These are phyloP conservation scores for Hemicentrotus pulcherrimus DNA, from an alignment of 35 echinoderm and acorn worm genomes.

Conservation along the genomic window DNA sequence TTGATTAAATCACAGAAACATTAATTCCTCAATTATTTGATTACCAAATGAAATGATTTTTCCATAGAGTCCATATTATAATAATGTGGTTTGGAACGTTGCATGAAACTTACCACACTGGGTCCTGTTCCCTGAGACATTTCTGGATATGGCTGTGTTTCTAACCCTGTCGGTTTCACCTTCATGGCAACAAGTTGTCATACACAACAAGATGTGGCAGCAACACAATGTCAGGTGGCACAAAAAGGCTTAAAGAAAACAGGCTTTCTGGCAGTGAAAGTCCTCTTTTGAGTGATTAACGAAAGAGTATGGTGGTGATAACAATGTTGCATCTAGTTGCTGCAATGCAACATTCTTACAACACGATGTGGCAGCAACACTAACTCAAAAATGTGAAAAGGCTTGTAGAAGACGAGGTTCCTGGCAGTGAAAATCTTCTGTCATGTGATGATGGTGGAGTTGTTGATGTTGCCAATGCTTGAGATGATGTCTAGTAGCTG, in stretches of 20 bases:
- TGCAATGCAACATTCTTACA: too few relatives aligned
- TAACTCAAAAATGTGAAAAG: too few relatives aligned
- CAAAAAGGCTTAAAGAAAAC: background rate
- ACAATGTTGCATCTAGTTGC: background rate
- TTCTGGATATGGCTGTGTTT: background rate
- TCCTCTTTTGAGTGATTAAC: background rate
- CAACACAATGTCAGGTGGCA: background rate
- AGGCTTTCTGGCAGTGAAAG: background rate
- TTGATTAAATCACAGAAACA: too few relatives aligned
- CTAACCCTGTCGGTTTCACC: background rate
- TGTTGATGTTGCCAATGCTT: background rate
- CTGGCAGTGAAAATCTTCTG: too few relatives aligned
- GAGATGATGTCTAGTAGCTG: too few relatives aligned
- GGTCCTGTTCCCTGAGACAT: conserved; percentile 30
- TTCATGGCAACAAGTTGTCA: background rate
- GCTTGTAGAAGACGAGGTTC: too few relatives aligned
- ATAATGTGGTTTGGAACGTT: background rate
- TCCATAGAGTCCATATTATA: too few relatives aligned
- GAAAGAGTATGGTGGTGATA: background rate
- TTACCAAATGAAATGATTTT: too few relatives aligned
- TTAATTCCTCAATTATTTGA: too few relatives aligned
- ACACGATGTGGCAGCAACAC: too few relatives aligned
- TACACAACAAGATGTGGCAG: background rate
- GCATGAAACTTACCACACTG: background rate
- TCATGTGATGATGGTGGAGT: too few relatives aligned